Base-by-base conservation (phyloP, 2,113 vertebrate species). In the Microcebus lehilahytsara region DNA sequence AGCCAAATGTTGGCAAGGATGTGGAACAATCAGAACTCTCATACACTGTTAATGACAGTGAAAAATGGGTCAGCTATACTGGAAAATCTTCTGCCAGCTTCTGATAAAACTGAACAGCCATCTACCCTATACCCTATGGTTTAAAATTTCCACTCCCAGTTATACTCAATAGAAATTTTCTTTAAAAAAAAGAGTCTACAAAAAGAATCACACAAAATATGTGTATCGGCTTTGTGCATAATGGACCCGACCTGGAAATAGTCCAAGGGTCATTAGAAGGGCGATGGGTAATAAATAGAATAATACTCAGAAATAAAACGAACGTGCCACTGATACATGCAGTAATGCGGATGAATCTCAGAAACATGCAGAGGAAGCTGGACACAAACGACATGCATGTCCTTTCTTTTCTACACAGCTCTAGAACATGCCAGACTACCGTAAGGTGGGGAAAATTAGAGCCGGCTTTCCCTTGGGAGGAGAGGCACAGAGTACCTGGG, bases 381-480 rank as follows among this genome's bases (percentile, higher is more conserved):
- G 56, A 17, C 7, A 30, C 19, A 25, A 9, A 60, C 17, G 27
- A 22, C 0, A 9, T 9, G 6, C 0, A 1, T 13, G 4, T 11
- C 10, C 17, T 77, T 78, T 46, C 23, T 37, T 22, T 1, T 5
- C 20, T 19, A 27, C 1, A 25, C 4, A 77, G 40, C 12, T 86
- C 53, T 13, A 77, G 27, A 91, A 34, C n/a, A 34, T 9, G 8
- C 32, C 37, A 49, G 40, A 37, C 3, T 5, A 27, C 25, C 8
- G 6, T 7, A 0, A 2, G 3, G 3, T 17, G 10, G 56, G n/a
- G 49, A 42, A 62, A 69, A 0, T 9, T 34, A 17, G 11, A 49
- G 40, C 2, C 2, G 20, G 4, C 4, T 25, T 49, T 71, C 34
- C 14, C 13, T 0, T 0, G 0, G 10, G 17, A 23, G 1, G 6